These are phyloP conservation scores for Tetrax tetrax DNA, from an alignment of 2,113 vertebrate species.

Conservation along the genomic window DNA sequence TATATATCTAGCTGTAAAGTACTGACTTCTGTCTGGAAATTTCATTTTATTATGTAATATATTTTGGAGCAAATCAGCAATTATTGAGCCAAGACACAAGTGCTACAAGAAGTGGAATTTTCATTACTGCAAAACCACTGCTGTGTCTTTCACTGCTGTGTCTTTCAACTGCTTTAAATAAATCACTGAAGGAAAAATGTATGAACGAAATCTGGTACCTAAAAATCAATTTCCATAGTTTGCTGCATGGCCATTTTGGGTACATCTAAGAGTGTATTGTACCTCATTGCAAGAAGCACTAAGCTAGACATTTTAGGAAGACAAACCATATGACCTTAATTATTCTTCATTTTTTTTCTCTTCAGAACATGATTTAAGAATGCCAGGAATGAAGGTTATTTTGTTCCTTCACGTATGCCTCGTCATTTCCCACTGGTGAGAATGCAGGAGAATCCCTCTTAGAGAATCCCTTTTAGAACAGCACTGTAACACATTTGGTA, in stretches of 20 bases:
- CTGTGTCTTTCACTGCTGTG: conserved; percentile 44
- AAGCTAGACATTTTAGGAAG: background rate
- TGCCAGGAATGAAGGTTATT: background rate
- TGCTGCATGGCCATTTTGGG: background rate
- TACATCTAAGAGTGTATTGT: background rate
- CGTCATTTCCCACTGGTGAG: background rate
- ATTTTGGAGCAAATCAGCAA: conserved; percentile 47
- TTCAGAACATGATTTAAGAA: background rate
- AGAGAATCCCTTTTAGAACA: background rate
- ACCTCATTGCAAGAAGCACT: background rate
- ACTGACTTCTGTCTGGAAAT: conserved; percentile 70
- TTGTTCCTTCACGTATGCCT: background rate
- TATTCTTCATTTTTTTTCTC: background rate
- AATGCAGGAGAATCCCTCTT: background rate
- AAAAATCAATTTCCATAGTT: conserved; percentile 4
- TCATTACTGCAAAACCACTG: conserved; percentile 63
- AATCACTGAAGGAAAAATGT: conserved; percentile 47
- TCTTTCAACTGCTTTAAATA: conserved; percentile 51
- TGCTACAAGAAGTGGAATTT: conserved; percentile 68
- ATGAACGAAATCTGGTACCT: background rate
- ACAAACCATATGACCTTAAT: background rate
- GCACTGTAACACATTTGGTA: background rate
- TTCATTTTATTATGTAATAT: conserved; percentile 68
- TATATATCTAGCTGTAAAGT: conserved; percentile 39
- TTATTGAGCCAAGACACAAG: conserved; percentile 50